Evolutionary conservation across 2,113 vertebrate species (phyloP).

Genomic region (Carassius auratus): DNA sequence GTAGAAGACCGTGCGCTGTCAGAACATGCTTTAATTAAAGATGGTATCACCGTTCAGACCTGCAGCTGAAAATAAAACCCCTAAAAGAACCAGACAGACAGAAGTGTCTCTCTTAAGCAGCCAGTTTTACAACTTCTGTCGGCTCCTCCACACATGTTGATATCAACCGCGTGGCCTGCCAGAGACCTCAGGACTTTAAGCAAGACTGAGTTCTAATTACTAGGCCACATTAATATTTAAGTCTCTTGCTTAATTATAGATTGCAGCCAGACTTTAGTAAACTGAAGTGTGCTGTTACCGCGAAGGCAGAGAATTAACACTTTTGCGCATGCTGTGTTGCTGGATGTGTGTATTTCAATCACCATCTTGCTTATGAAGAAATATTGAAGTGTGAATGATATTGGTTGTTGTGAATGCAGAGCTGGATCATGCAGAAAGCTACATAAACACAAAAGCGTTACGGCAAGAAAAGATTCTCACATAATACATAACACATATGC

Average conservation of each 20-base stretch:
- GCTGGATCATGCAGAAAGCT: constrained; percentile 8
- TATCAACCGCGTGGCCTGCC: constrained; percentile 34
- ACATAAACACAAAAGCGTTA: not conserved
- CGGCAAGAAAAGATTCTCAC: not conserved
- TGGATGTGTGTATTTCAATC: not conserved
- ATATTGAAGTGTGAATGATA: constrained; percentile 17
- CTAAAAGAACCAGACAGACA: not conserved
- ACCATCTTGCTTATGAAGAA: not conserved
- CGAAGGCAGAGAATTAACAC: not conserved
- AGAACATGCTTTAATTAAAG: constrained; percentile 38
- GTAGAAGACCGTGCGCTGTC: constrained; percentile 13
- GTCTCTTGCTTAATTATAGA: not conserved
- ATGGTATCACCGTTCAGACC: constrained; percentile 30
- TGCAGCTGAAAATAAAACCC: constrained; percentile 23
- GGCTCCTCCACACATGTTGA: not conserved
- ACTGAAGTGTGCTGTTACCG: not conserved
- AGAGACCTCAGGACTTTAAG: constrained; percentile 11
- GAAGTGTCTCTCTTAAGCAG: not conserved
- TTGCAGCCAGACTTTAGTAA: constrained; percentile 12
- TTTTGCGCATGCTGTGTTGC: not conserved
- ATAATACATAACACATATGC: constrained; percentile 6
- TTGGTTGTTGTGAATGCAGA: not conserved
- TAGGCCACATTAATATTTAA: constrained; percentile 42
- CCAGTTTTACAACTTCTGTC: not conserved
- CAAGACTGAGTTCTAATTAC: constrained; percentile 1